Evolutionary conservation across 2,113 vertebrate genomes (phyloP).

Genomic region (Lasiurus borealis): DNA sequence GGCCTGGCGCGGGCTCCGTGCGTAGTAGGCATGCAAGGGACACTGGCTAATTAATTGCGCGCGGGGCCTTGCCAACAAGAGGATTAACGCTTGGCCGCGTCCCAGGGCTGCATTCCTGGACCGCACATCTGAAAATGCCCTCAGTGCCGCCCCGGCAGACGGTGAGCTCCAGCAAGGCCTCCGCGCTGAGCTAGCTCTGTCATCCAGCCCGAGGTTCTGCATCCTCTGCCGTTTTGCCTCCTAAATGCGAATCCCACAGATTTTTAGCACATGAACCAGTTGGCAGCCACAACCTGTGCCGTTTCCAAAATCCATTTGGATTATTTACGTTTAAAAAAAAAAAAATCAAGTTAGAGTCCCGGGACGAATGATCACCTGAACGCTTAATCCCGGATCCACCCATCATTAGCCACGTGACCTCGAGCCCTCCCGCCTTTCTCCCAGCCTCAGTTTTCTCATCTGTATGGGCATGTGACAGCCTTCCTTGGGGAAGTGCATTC

Average conservation of each 20-base stretch:
- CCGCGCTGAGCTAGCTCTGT: slow-evolving; percentile 29
- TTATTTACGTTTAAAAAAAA: slow-evolving; percentile 36
- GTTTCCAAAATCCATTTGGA: slow-evolving; percentile 53
- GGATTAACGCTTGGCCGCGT: slow-evolving; percentile 60
- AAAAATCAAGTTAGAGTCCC: slow-evolving; percentile 13
- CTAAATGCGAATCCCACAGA: slow-evolving; percentile 30
- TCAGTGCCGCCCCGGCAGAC: slow-evolving; percentile 10
- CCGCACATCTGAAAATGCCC: slow-evolving; percentile 54
- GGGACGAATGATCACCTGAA: slow-evolving; percentile 1
- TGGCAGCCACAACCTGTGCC: slow-evolving; percentile 12
- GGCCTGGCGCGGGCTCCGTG: background rate
- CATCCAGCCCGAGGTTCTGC: slow-evolving; percentile 14
- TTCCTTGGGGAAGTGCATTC: background rate
- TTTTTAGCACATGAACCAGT: slow-evolving; percentile 43
- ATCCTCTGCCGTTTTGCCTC: slow-evolving; percentile 26
- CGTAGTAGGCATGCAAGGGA: slow-evolving; percentile 62
- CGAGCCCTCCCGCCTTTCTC: background rate
- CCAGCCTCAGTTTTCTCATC: slow-evolving; percentile 1
- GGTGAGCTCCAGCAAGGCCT: slow-evolving; percentile 44
- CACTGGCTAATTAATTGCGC: slow-evolving; percentile 61
- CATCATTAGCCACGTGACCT: background rate
- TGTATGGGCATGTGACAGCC: background rate
- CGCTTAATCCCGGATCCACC: background rate
- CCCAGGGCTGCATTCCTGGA: slow-evolving; percentile 57
- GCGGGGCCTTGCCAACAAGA: slow-evolving; percentile 52